A percentile compares a stretch with the other conserved stretches of the same genome.
Conservation (phyloP, 2,113 vertebrate genomes). For the Crotophaga sulcirostris region DNA sequence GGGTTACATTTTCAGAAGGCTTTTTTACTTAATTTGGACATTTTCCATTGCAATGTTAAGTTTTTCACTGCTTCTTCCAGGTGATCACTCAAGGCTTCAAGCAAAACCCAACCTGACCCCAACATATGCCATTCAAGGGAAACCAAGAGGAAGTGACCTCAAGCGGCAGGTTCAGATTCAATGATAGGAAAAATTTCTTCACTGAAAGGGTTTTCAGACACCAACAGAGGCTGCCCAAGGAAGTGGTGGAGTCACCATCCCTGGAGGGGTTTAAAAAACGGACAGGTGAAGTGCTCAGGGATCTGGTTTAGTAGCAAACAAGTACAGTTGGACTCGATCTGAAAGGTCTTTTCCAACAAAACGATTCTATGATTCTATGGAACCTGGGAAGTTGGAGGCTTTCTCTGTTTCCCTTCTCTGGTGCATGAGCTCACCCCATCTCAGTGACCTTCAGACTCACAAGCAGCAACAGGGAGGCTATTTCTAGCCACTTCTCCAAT, state of each 20-base stretch:
- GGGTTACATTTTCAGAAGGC: not conserved
- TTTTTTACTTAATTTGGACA: not conserved
- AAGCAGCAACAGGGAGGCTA: not conserved
- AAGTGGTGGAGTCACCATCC: too few species aligned
- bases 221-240: too few species aligned
- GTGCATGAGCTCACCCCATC: not conserved
- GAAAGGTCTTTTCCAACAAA: too few species aligned
- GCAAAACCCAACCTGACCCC: not conserved
- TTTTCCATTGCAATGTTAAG: not conserved
- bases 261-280: too few species aligned
- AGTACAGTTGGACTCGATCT: too few species aligned
- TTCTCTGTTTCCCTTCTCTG: fast-evolving
- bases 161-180: too few species aligned
- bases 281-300: too few species aligned
- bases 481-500: not conserved
- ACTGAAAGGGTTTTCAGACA: too few species aligned
- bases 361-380: too few species aligned
- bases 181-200: too few species aligned
- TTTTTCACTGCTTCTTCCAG: not conserved
- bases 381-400: not conserved
- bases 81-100: not conserved
- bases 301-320: too few species aligned
- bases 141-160: not conserved
- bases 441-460: not conserved
- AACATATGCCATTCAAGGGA: fast-evolving